Conservation (phyloP, 2,888 invertebrate species). For the Coremacera marginata region DNA sequence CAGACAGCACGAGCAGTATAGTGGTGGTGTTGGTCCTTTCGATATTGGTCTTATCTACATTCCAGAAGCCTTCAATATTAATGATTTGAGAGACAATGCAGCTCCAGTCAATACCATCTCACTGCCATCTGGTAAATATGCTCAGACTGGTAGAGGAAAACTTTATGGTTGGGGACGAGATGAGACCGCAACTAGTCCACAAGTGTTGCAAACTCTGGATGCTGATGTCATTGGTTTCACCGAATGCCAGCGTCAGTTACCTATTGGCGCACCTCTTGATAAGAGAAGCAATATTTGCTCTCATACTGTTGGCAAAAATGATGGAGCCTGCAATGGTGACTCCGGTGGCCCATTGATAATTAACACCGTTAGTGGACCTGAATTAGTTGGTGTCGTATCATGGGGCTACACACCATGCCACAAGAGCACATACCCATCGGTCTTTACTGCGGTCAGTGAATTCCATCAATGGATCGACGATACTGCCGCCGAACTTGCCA, state of each 20-base stretch:
- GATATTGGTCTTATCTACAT: constrained; percentile 72
- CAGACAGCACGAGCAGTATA: constrained; percentile 61
- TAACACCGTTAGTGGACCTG: constrained; percentile 29
- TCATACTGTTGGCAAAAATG: constrained; percentile 57
- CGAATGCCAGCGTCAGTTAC: constrained; percentile 51
- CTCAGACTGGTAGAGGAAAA: constrained; percentile 47
- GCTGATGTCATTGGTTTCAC: constrained; percentile 52
- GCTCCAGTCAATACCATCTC: constrained; percentile 52
- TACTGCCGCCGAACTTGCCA: too few relatives aligned
- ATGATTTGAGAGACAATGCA: constrained; percentile 53
- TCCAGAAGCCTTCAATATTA: constrained; percentile 56
- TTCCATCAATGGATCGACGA: constrained; percentile 61
- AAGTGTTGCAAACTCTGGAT: constrained; percentile 58
- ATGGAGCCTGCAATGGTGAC: constrained; percentile 52
- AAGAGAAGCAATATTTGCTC: constrained; percentile 56
- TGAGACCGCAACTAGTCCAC: constrained; percentile 53
- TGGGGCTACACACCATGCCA: constrained; percentile 71
- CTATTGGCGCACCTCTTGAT: constrained; percentile 48
- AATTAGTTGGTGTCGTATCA: constrained; percentile 69
- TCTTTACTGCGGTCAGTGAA: constrained; percentile 64
- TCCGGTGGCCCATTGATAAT: constrained; percentile 63
- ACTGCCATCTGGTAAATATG: constrained; percentile 51
- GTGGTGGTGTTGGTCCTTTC: constrained; percentile 68
- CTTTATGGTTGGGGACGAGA: constrained; percentile 65
- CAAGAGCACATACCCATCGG: constrained; percentile 64